Evolutionary conservation across 30 jellyfish, hydroid and myxozoan genomes (phyloP), one percentile per base, ranked within the genome.

Genomic region (Turritopsis rubra): DNA sequence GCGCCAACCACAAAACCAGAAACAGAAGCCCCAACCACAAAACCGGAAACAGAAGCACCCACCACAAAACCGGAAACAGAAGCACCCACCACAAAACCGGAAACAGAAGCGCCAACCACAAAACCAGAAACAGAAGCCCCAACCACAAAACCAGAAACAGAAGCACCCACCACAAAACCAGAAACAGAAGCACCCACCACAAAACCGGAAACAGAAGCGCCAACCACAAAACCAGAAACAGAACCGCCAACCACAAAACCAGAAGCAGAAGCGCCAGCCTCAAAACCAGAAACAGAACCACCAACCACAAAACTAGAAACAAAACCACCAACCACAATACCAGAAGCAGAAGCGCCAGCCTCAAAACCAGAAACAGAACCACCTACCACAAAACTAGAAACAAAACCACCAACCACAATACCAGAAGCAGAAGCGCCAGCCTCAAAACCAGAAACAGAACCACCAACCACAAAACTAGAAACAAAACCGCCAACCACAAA

Each of bases 361-460:
- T 7, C 77, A 0, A 27, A 7, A 0, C 77, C 77, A 7, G 60
- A 41, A 41, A 41, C 60, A 41, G 60, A 41, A 41, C 9, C 60
- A 3, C 60, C 60, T 3, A 41, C 60, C 5, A 41, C 60, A 3
- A 3, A 3, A 41, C 60, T 13, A 41, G 60, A 41, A 13, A 41
- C 60, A 23, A 22, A 68, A 68, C 23, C 30, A 3, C 76, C 76
- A 66, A 66, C 76, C 7, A 66, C 27, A 3, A 26, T 21, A 21
- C 76, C 76, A 21, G 76, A 66, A 17, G 17, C 76, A 66, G 76
- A 66, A 66, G 76, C 76, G 16, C 21, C 77, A 68, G 19, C 77
- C 0, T 7, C 77, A 0, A 8, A 7, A n/a, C 77, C 77, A n/a
- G 77, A 68, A 17, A 66, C 76, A 66, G 76, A 21, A 66, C 29